phyloP scores from a whole-genome alignment of 1,140 invertebrate genomes.

The Neoseiulus cucumeris region DNA sequence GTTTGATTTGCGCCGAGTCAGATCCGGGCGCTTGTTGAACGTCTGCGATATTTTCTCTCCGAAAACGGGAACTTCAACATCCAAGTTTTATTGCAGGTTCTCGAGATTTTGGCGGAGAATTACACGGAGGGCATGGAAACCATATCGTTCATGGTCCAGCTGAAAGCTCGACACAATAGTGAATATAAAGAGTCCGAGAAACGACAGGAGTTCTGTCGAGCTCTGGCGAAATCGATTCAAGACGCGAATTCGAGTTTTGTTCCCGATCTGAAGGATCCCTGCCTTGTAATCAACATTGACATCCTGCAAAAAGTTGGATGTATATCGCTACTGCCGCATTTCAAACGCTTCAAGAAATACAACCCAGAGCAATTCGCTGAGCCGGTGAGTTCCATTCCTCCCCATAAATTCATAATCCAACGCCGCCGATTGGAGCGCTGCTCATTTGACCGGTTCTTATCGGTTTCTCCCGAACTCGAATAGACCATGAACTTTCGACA shows the following conservation, averaged over 20 bases:
- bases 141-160: neutral
- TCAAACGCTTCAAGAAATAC: slow-evolving; percentile 2
- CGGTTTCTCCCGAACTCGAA: too few species aligned
- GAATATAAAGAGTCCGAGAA: neutral
- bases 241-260: neutral
- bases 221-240: neutral
- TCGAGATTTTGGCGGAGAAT: neutral
- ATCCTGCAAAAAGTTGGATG: neutral
- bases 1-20: neutral
- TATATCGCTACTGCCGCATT: neutral
- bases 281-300: neutral
- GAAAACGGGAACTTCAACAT: neutral
- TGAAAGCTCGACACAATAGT: neutral
- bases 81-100: neutral
- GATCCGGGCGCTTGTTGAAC: neutral
- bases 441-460: too few species aligned
- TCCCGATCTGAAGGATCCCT: neutral
- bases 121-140: neutral
- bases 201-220: neutral
- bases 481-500: too few species aligned
- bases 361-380: neutral
- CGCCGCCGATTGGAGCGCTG: too few species aligned
- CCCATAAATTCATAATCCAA: too few species aligned
- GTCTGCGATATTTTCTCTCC: neutral
- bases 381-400: too few species aligned